Evolutionary conservation across 92 coral and sea anemone genomes (phyloP).

Genomic region (Metridium senile): DNA sequence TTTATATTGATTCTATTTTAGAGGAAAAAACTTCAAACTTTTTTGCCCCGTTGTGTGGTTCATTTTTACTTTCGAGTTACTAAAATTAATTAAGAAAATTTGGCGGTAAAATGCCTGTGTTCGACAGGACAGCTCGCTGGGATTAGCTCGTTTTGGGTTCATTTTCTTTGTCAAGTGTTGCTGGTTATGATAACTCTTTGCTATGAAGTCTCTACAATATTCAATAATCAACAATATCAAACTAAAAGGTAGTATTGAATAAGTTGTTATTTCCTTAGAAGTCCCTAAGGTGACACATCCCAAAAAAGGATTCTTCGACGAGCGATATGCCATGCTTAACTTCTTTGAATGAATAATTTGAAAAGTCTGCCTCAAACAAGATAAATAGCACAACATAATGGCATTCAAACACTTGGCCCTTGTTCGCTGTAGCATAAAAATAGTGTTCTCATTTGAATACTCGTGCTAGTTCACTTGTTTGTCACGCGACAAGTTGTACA

Average conservation of each 20-base stretch:
- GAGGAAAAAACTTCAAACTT: neutral
- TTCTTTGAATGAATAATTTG: constrained; percentile 66
- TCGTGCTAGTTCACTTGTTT: constrained; percentile 45
- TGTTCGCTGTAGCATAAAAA: constrained; percentile 97
- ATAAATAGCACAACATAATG: constrained; percentile 90
- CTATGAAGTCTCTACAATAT: neutral
- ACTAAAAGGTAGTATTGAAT: neutral
- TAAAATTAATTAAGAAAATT: neutral
- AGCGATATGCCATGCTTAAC: constrained; percentile 30
- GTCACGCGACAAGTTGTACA: constrained; percentile 82
- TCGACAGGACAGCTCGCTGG: constrained; percentile 17
- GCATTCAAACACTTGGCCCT: constrained; percentile 86
- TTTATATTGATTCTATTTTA: neutral
- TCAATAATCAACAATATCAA: neutral
- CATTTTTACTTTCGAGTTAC: neutral
- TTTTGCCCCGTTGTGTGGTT: neutral
- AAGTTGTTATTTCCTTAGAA: no score
- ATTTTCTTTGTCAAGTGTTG: constrained; percentile 14
- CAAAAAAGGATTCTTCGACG: constrained; percentile 75
- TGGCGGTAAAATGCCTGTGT: neutral
- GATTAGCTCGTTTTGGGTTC: constrained; percentile 14
- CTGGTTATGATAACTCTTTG: constrained; percentile 9
- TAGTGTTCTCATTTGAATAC: constrained; percentile 95
- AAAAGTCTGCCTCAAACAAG: constrained; percentile 78
- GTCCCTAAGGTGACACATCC: constrained; percentile 60